Evolutionary conservation across 2,113 vertebrate species (phyloP).

Genomic region (Mus pahari): DNA sequence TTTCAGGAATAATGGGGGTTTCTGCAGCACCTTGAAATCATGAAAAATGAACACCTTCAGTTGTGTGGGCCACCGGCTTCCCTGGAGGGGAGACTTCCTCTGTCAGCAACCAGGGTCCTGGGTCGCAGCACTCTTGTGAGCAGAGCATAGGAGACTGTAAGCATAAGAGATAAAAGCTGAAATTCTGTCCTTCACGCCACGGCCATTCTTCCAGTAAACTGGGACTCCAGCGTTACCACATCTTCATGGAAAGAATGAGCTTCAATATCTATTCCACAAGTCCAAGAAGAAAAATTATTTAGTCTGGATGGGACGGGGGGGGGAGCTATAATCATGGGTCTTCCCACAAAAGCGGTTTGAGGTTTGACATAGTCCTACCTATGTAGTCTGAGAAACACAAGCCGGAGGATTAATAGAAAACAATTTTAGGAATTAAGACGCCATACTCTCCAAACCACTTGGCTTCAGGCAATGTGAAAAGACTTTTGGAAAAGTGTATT

Average conservation of each 20-base stretch:
- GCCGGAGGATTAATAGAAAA: not conserved
- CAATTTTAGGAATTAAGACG: not conserved
- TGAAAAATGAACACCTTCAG: not conserved
- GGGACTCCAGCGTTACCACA: not conserved
- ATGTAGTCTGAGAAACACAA: not conserved
- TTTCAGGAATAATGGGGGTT: not conserved
- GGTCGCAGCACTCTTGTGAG: not conserved
- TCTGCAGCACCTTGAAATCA: not conserved
- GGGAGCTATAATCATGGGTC: not conserved
- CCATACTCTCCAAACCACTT: not conserved
- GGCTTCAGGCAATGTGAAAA: slow-evolving; percentile 2
- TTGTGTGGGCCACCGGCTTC: not conserved
- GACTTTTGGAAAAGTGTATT: not conserved
- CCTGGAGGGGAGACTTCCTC: not conserved
- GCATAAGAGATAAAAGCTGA: not conserved
- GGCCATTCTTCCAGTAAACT: not conserved
- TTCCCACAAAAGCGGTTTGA: not conserved
- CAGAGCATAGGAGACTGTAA: not conserved
- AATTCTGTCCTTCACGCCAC: not conserved
- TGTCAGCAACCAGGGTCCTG: not conserved
- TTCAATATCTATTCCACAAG: not conserved
- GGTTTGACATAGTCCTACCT: not conserved
- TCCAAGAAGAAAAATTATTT: not conserved
- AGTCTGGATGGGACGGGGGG: not conserved
- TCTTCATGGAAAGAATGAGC: not conserved